Conservation (phyloP, 2,888 invertebrate genomes). For the Trimorus sp. region DNA sequence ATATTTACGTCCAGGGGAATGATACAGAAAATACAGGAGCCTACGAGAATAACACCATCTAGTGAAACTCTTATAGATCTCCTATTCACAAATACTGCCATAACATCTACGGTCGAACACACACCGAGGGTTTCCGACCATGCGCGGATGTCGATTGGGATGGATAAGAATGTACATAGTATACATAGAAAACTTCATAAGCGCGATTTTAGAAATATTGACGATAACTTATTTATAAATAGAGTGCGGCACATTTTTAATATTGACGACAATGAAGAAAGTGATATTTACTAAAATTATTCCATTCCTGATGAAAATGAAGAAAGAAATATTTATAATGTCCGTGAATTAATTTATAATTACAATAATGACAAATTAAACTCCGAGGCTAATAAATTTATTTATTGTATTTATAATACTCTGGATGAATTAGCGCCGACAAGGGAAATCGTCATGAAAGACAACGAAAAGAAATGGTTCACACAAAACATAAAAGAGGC, state of each 20-base stretch:
- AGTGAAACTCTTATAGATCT: conserved; percentile 28
- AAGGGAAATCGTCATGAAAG: no score
- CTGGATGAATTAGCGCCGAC: no score
- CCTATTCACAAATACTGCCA: conserved; percentile 2
- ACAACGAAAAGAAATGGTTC: no score
- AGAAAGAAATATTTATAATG: no score
- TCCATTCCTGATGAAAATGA: no score
- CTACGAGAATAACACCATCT: conserved; percentile 26
- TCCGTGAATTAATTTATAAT: neutral
- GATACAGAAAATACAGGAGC: conserved; percentile 4
- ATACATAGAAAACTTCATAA: conserved; percentile 14
- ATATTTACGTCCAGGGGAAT: conserved; percentile 25
- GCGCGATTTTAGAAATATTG: conserved; percentile 34
- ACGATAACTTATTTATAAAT: conserved; percentile 26
- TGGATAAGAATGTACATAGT: conserved; percentile 4
- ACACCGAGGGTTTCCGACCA: conserved; percentile 39
- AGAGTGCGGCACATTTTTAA: neutral
- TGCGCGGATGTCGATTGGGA: conserved; percentile 24
- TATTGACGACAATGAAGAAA: conserved; percentile 26
- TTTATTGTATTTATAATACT: conserved; percentile 3
- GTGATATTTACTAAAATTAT: neutral
- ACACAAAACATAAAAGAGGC: no score
- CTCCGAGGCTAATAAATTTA: conserved; percentile 22
- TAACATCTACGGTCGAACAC: conserved; percentile 12
- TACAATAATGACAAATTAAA: conserved; percentile 24